phyloP scores from a whole-genome alignment of 2,113 vertebrate genomes.

The Atrichornis clamosus region DNA sequence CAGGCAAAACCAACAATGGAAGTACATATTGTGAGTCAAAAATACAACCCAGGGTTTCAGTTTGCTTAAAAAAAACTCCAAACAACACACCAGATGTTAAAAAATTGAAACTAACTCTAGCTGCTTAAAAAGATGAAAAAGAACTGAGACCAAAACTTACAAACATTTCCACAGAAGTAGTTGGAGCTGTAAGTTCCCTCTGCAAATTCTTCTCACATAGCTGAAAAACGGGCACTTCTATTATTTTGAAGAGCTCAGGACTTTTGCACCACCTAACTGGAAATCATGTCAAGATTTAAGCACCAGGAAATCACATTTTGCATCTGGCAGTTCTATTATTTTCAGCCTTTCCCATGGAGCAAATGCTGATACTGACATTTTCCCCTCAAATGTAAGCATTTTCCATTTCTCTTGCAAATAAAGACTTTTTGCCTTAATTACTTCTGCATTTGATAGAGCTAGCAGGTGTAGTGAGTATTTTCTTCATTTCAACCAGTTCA shows the following conservation, averaged over 20 bases:
- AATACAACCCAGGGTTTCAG: neutral
- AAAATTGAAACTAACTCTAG: neutral
- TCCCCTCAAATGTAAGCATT: neutral
- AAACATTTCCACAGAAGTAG: neutral
- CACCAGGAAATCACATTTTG: neutral
- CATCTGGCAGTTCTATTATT: neutral
- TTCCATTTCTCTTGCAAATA: neutral
- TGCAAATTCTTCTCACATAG: neutral
- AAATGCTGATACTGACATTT: neutral
- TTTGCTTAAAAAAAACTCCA: neutral
- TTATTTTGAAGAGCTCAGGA: neutral
- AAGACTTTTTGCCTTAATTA: conserved; percentile 19
- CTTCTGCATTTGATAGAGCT: neutral
- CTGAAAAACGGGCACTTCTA: neutral
- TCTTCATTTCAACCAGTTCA: neutral
- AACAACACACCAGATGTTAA: neutral
- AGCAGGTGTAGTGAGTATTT: neutral
- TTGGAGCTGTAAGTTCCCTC: neutral
- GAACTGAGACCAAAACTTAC: neutral
- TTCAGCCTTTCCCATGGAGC: neutral
- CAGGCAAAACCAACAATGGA: neutral
- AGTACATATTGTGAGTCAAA: neutral
- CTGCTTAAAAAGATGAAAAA: neutral
- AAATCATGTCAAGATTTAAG: neutral
- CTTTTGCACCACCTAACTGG: neutral